Evolutionary conservation across 2,113 vertebrate species (phyloP).

Genomic region (Neogale vison): DNA sequence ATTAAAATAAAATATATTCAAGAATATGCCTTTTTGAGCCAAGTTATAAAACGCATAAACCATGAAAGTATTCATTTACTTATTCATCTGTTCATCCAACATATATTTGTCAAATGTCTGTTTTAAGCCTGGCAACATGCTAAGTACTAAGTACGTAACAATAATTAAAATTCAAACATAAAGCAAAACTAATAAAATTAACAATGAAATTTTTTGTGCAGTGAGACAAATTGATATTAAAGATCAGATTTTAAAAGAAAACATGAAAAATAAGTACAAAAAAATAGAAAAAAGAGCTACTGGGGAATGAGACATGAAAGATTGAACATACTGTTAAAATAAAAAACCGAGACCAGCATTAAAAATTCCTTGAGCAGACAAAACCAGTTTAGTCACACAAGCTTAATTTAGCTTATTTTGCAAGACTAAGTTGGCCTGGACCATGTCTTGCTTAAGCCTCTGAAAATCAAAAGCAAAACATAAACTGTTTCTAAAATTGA

Average conservation of each 20-base stretch:
- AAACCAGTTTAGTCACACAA: neutral
- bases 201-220: neutral
- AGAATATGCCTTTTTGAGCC: neutral
- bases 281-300: neutral
- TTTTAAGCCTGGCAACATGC: neutral
- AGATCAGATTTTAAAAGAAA: neutral
- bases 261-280: neutral
- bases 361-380: neutral
- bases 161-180: slow-evolving; percentile 39
- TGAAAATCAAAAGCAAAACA: neutral
- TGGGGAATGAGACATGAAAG: neutral
- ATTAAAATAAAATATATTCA: slow-evolving; percentile 36
- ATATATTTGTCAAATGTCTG: slow-evolving; percentile 2
- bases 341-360: neutral
- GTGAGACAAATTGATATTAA: neutral
- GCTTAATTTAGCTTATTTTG: neutral
- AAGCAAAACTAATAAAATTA: neutral
- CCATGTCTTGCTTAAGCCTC: neutral
- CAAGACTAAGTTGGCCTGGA: neutral
- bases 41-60: neutral
- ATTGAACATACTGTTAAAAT: neutral
- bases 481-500: neutral
- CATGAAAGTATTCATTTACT: neutral
- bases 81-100: neutral
- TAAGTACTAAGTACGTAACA: neutral